Evolutionary conservation across 2,113 vertebrate genomes (phyloP).

Genomic region (Onychorhynchus coronatus): DNA sequence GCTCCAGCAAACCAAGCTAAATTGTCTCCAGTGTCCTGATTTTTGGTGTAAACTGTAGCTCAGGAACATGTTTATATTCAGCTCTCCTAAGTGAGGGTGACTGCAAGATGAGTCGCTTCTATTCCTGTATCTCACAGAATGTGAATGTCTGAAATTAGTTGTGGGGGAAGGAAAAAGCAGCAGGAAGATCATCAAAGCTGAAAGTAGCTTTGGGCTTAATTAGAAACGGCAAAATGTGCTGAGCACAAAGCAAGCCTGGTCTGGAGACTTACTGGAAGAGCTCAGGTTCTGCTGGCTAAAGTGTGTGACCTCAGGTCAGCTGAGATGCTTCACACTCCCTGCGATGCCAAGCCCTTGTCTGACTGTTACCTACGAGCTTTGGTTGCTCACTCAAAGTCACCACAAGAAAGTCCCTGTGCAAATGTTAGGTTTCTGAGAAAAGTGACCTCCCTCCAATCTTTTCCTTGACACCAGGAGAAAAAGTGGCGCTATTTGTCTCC

Average conservation of each 20-base stretch:
- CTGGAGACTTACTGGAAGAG: background rate
- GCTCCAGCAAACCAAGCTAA: background rate
- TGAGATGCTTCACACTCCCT: background rate
- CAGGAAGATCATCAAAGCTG: background rate
- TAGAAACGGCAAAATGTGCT: background rate
- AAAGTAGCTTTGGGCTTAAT: background rate
- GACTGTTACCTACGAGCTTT: background rate
- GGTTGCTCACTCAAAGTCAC: background rate
- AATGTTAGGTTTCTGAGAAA: background rate
- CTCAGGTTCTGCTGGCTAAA: background rate
- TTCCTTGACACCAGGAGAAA: background rate
- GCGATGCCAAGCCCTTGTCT: background rate
- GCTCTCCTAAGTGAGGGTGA: background rate
- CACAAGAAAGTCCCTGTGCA: background rate
- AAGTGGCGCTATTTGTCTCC: background rate
- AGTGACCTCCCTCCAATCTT: background rate
- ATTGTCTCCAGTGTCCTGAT: background rate
- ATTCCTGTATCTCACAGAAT: background rate
- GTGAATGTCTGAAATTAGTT: background rate
- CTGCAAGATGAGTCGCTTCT: constrained; percentile 3
- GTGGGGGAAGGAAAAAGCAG: background rate
- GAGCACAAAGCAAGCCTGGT: background rate
- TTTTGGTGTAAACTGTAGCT: background rate
- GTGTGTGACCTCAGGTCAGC: background rate
- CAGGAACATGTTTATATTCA: background rate